phyloP scores from a whole-genome alignment of 1,140 invertebrate species.

The Eciton burchellii region DNA sequence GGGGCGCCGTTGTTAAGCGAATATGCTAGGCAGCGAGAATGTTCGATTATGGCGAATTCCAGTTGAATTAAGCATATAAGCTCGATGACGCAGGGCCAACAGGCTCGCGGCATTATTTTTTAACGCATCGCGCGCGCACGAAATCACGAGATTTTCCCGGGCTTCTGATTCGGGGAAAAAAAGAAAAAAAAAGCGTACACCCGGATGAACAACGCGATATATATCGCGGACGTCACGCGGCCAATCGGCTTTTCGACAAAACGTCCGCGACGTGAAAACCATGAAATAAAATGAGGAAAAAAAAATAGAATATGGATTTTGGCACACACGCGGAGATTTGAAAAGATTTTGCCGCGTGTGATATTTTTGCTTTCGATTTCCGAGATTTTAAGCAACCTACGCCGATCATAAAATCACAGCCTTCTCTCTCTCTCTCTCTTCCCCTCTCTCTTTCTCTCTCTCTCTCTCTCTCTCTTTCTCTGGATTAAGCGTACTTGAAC shows the following conservation, averaged over 20 bases:
- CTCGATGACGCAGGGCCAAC: conserved; percentile 11
- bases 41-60: conserved; percentile 43
- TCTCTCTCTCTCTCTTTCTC: no score
- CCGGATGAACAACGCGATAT: background rate
- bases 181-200: background rate
- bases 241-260: background rate
- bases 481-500: background rate
- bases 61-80: background rate
- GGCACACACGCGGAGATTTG: background rate
- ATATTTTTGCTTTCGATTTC: background rate
- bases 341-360: background rate
- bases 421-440: no score
- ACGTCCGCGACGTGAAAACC: background rate
- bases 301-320: no score
- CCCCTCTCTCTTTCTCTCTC: no score
- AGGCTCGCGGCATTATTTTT: conserved; percentile 2
- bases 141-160: background rate
- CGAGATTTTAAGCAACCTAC: background rate
- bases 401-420: background rate
- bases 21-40: conserved; percentile 27
- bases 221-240: background rate
- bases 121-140: background rate
- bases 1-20: conserved; percentile 38
- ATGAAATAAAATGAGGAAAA: no score
- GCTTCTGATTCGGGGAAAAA: no score